Evolutionary conservation across 2,113 vertebrate species (phyloP).

Genomic region (Oryzias woworae): DNA sequence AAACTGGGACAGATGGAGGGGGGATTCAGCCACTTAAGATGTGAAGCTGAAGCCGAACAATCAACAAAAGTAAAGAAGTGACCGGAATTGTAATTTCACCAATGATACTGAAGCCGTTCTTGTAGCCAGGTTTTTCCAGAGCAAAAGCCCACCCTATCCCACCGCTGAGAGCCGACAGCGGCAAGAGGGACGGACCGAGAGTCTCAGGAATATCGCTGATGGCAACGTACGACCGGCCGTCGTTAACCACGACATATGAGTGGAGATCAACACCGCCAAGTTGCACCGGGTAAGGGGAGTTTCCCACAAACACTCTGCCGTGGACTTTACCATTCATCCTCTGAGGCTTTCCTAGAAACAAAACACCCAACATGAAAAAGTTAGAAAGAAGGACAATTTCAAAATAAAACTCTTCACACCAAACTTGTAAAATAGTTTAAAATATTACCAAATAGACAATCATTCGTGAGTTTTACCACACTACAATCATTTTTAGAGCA

Average conservation of each 20-base stretch:
- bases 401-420: too few relatives aligned
- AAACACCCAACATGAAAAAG: not conserved
- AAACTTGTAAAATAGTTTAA: too few relatives aligned
- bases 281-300: conserved; percentile 71
- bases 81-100: conserved; percentile 74
- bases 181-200: conserved; percentile 86
- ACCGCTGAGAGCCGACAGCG: conserved; percentile 86
- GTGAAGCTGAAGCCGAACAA: conserved; percentile 43
- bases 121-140: conserved; percentile 88
- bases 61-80: conserved; percentile 2
- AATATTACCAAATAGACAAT: too few relatives aligned
- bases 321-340: conserved; percentile 92
- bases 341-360: conserved; percentile 87
- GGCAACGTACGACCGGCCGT: conserved; percentile 93
- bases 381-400: too few relatives aligned
- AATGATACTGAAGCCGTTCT: conserved; percentile 92
- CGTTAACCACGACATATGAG: conserved; percentile 93
- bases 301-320: conserved; percentile 85
- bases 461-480: not conserved
- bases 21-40: conserved; percentile 48
- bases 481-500: not conserved
- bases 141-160: conserved; percentile 96
- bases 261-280: conserved; percentile 91
- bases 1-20: conserved; percentile 38
- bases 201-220: conserved; percentile 86